A percentile compares a stretch with the other conserved stretches of the same genome.
Evolutionary conservation across 2,113 vertebrate species (phyloP).

Genomic region (Vicugna pacos): DNA sequence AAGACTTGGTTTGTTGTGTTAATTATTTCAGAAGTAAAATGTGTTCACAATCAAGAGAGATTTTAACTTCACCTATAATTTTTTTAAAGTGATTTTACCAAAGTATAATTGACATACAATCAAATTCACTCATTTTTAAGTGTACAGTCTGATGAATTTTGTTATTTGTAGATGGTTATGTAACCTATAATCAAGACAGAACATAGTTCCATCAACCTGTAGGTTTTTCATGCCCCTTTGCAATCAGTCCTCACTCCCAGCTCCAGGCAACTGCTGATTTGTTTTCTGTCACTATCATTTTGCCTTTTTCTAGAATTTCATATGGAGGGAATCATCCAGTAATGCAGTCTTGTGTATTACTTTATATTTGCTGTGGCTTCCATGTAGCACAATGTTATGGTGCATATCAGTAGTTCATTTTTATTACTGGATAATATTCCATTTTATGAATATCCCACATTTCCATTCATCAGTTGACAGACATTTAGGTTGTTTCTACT

Average conservation of each 20-base stretch:
- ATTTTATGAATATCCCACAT: not conserved
- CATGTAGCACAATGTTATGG: not conserved
- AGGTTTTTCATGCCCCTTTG: not conserved
- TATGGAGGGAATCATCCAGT: not conserved
- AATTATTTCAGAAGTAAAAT: not conserved
- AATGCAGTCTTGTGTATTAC: not conserved
- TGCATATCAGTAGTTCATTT: not conserved
- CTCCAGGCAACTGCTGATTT: not conserved
- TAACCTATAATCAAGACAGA: not conserved
- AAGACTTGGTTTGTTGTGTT: not conserved
- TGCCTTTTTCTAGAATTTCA: not conserved
- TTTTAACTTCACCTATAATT: not conserved
- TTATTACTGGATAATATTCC: not conserved
- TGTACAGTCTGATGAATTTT: not conserved
- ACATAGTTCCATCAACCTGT: not conserved
- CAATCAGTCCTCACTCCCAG: not conserved
- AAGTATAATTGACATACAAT: not conserved
- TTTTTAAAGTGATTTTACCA: not conserved
- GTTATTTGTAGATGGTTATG: not conserved
- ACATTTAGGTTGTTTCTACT: not conserved
- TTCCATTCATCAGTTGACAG: not conserved
- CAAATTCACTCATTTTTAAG: not conserved
- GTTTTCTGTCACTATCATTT: slow-evolving; percentile 28
- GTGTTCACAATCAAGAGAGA: not conserved
- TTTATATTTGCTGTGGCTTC: not conserved